These are phyloP conservation scores for Teleogryllus oceanicus DNA, from an alignment of 2,888 invertebrate species.

Conservation along the genomic window DNA sequence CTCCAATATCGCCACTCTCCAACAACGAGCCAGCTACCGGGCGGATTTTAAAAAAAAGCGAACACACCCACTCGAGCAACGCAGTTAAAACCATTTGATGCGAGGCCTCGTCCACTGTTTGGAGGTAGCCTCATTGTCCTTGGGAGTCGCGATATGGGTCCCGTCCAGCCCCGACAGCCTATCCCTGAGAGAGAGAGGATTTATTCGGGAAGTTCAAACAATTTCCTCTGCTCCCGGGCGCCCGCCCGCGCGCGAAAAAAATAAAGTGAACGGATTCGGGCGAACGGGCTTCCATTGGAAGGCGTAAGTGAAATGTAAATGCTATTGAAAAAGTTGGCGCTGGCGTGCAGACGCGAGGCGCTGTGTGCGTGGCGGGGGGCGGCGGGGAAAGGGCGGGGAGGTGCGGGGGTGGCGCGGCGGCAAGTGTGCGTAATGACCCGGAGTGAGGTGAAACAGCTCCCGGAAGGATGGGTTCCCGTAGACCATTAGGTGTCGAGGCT, in stretches of 20 bases:
- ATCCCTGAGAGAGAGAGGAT: not conserved
- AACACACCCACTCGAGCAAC: no score
- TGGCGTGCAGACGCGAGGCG: not conserved
- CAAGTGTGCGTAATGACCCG: not conserved
- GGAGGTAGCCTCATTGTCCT: no score
- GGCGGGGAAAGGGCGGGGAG: not conserved
- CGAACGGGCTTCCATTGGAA: not conserved
- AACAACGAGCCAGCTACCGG: no score
- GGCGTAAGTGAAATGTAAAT: slow-evolving; percentile 18
- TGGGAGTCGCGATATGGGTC: no score
- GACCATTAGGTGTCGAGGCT: not conserved
- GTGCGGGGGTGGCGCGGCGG: not conserved
- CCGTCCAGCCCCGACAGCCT: no score
- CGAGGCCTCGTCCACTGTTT: no score
- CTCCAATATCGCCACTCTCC: no score
- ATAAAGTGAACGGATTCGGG: not conserved
- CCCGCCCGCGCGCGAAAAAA: not conserved
- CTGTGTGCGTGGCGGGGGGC: not conserved
- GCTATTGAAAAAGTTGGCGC: slow-evolving; percentile 18
- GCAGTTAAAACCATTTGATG: no score
- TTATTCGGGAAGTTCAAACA: not conserved
- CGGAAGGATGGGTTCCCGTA: not conserved
- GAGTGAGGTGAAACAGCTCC: not conserved
- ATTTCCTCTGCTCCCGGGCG: not conserved
- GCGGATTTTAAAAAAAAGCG: no score